A percentile compares a stretch with the other conserved stretches of the same genome.
Evolutionary conservation across 2,888 invertebrate species (phyloP).

Genomic region (Palloptera scutellata): DNA sequence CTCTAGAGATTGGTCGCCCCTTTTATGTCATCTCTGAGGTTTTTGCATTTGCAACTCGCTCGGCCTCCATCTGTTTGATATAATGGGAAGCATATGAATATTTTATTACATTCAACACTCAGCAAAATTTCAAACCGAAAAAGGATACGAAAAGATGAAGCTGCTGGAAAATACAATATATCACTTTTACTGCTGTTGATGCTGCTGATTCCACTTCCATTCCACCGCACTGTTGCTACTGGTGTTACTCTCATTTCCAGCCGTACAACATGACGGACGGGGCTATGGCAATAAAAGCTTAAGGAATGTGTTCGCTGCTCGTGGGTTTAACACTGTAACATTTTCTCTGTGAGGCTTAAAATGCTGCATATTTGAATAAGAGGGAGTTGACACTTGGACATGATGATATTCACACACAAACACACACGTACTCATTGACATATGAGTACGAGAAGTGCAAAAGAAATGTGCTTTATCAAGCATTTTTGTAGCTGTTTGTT

Average conservation of each 20-base stretch:
- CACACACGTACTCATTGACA: not conserved
- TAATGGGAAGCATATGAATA: conserved; percentile 54
- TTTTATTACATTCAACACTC: conserved; percentile 49
- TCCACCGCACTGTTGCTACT: conserved; percentile 25
- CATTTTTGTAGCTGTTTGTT: not conserved
- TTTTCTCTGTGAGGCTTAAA: too few species aligned
- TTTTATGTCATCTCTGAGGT: not conserved
- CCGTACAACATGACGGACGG: not conserved
- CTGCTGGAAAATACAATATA: conserved; percentile 39
- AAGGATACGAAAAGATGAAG: not conserved
- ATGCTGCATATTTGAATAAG: not conserved
- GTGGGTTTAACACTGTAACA: too few species aligned
- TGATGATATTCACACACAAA: not conserved
- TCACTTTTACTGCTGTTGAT: conserved; percentile 39
- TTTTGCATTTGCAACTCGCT: not conserved
- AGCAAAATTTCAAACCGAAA: conserved; percentile 33
- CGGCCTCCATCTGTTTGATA: conserved; percentile 33
- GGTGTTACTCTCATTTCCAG: conserved; percentile 5
- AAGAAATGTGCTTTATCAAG: not conserved
- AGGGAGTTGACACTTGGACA: not conserved
- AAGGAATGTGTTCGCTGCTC: not conserved
- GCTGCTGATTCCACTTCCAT: conserved; percentile 29
- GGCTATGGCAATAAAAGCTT: conserved; percentile 25
- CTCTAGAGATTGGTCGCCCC: conserved; percentile 12
- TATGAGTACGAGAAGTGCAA: not conserved